Evolutionary conservation across 1,140 invertebrate genomes (phyloP).

Genomic region (Drosophila baimaii): DNA sequence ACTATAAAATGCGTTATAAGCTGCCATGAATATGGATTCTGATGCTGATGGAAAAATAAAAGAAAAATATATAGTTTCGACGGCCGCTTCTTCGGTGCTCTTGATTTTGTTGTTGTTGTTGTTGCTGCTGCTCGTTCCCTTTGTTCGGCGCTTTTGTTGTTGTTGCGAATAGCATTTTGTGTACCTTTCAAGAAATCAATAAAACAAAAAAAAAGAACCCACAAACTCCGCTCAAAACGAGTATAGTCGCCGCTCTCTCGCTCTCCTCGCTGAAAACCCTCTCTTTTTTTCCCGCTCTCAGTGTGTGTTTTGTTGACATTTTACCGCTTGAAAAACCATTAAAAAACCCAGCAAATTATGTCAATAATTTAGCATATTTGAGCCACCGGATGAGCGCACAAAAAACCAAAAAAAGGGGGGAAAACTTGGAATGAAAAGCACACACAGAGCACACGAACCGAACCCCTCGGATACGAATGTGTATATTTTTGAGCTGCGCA

Average conservation of each 20-base stretch:
- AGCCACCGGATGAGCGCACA: conserved; percentile 33
- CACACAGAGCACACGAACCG: conserved; percentile 18
- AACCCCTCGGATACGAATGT: conserved; percentile 8
- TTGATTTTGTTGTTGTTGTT: conserved; percentile 54
- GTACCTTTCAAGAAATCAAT: conserved; percentile 84
- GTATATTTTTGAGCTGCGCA: conserved; percentile 30
- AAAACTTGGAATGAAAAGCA: conserved; percentile 3
- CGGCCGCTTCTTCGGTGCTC: conserved; percentile 35
- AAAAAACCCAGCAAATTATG: conserved; percentile 43
- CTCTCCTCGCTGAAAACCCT: conserved; percentile 1
- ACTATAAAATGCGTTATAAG: conserved; percentile 25
- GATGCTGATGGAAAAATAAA: conserved; percentile 19
- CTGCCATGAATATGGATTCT: conserved; percentile 22
- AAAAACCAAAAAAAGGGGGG: not conserved
- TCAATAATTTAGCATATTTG: conserved; percentile 75
- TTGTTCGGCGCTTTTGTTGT: conserved; percentile 69
- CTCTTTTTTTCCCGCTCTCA: conserved; percentile 27
- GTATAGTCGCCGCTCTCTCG: conserved; percentile 43
- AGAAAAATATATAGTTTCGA: conserved; percentile 39
- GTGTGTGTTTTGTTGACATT: conserved; percentile 76
- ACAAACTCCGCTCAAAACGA: conserved; percentile 75
- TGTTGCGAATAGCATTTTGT: conserved; percentile 82
- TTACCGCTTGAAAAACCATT: conserved; percentile 50
- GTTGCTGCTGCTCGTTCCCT: conserved; percentile 36
- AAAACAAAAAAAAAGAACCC: conserved; percentile 73